A percentile compares a stretch with the other conserved stretches of the same genome.
phyloP scores from a whole-genome alignment of 2,113 vertebrate species.

The Hemicordylus capensis region DNA sequence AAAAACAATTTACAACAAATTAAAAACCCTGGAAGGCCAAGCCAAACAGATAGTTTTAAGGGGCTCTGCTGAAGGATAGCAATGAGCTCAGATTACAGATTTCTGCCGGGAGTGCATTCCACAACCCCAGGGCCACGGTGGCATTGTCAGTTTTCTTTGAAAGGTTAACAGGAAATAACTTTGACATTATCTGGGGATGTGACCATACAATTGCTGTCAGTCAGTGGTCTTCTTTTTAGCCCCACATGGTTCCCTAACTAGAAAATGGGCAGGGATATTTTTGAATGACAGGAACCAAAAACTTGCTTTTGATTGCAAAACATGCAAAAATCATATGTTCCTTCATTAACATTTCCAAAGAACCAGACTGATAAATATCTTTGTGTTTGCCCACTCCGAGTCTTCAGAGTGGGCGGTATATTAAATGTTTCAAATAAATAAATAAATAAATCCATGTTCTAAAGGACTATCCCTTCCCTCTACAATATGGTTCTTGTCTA shows the following conservation, averaged over 20 bases:
- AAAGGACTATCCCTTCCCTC: neutral
- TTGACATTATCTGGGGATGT: neutral
- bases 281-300: neutral
- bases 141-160: neutral
- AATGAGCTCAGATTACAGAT: too few species aligned
- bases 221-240: constrained; percentile 50
- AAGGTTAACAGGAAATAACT: neutral
- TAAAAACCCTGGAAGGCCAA: too few species aligned
- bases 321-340: constrained; percentile 1
- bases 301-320: constrained; percentile 36
- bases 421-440: too few species aligned
- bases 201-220: constrained; percentile 28
- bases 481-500: constrained; percentile 42
- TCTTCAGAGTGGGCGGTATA: too few species aligned
- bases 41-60: too few species aligned
- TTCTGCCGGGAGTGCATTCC: too few species aligned
- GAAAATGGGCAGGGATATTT: constrained; percentile 50
- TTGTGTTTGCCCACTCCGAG: too few species aligned
- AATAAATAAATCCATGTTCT: neutral
- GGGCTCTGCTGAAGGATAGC: too few species aligned
- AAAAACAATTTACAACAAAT: too few species aligned
- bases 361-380: constrained; percentile 6
- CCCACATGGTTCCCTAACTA: constrained; percentile 49
- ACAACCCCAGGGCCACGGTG: too few species aligned
- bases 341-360: constrained; percentile 26